These are phyloP conservation scores for Platanista minor DNA, from an alignment of 2,113 vertebrate species.

Conservation along the genomic window DNA sequence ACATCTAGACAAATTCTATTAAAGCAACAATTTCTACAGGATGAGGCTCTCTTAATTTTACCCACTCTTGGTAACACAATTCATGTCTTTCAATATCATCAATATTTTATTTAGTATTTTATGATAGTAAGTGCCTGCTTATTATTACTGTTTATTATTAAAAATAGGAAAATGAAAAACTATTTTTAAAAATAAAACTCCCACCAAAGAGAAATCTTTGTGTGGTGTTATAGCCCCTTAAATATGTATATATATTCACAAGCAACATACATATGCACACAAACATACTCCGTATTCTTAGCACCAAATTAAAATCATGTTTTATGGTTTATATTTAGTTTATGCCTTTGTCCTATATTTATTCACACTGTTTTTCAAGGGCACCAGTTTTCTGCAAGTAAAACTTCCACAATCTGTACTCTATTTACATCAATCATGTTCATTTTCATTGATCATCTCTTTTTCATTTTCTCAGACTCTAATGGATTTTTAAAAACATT, in stretches of 20 bases:
- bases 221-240: neutral
- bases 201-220: neutral
- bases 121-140: neutral
- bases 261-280: neutral
- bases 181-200: neutral
- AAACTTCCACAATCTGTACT: neutral
- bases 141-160: neutral
- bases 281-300: neutral
- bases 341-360: neutral
- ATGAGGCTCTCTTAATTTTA: neutral
- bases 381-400: neutral
- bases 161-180: neutral
- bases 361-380: neutral
- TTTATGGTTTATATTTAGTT: neutral
- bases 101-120: slow-evolving; percentile 25
- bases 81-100: neutral
- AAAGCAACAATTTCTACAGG: neutral
- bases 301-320: neutral
- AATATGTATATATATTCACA: neutral
- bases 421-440: neutral
- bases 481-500: slow-evolving; percentile 54
- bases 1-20: neutral
- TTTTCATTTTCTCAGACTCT: slow-evolving; percentile 15
- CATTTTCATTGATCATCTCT: slow-evolving; percentile 31
- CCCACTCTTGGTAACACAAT: neutral